Conservation (phyloP, 1,140 invertebrate genomes). For the Heliothis subflexa region DNA sequence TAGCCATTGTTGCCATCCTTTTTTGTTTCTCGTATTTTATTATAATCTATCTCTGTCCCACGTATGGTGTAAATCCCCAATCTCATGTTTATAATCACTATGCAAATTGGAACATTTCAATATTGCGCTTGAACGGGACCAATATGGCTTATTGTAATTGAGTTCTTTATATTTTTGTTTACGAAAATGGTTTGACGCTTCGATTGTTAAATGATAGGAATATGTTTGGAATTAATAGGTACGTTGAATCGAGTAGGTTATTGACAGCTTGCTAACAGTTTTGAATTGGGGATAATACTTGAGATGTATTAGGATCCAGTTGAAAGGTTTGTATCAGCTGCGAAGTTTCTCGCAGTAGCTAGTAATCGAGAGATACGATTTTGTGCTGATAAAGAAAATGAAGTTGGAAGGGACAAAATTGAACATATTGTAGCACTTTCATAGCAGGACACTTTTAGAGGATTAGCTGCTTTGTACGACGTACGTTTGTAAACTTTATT, state of each 20-base stretch:
- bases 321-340: constrained; percentile 6
- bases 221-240: constrained; percentile 14
- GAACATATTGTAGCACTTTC: neutral
- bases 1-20: constrained; percentile 50
- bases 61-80: constrained; percentile 60
- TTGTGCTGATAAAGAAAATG: neutral
- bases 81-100: constrained; percentile 76
- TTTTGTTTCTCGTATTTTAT: constrained; percentile 53
- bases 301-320: neutral
- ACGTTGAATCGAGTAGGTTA: neutral
- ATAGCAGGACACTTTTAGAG: neutral
- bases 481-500: too few relatives aligned
- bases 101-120: constrained; percentile 77
- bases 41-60: constrained; percentile 54
- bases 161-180: constrained; percentile 65
- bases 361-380: neutral
- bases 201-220: constrained; percentile 17
- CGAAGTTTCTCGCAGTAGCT: neutral
- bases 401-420: neutral
- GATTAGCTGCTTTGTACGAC: too few relatives aligned
- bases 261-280: neutral
- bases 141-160: constrained; percentile 73
- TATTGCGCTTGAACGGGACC: constrained; percentile 68
- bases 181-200: constrained; percentile 48
- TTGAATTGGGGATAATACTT: neutral